Conservation (phyloP, 2,113 vertebrate species). For the human (Homo sapiens) region DNA sequence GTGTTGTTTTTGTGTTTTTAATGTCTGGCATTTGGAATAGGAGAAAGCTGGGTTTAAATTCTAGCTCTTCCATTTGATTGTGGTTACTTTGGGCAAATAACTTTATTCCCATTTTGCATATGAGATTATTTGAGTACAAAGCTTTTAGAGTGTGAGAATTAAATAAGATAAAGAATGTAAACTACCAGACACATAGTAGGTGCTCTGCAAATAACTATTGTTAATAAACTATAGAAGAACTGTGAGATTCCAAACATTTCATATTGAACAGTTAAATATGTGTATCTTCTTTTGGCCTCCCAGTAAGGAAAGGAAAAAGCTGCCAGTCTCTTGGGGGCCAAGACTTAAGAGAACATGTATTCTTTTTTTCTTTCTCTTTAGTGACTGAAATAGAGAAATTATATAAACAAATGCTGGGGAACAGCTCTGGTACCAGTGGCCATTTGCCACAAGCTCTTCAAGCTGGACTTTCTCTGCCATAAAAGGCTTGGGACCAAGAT, state of each 20-base stretch:
- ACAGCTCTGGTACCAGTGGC: slow-evolving; percentile 61
- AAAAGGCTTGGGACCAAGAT: slow-evolving; percentile 74
- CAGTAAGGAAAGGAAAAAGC: slow-evolving; percentile 78
- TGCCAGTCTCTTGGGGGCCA: slow-evolving; percentile 74
- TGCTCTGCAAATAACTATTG: background rate
- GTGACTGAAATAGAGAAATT: slow-evolving; percentile 59
- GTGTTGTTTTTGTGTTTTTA: background rate
- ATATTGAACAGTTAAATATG: slow-evolving; percentile 32
- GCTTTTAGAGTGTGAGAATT: slow-evolving; percentile 15
- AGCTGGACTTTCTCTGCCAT: slow-evolving; percentile 71
- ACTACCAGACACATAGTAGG: background rate
- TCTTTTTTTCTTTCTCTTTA: slow-evolving; percentile 62
- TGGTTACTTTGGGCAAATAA: slow-evolving; percentile 28
- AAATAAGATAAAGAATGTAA: slow-evolving; percentile 35
- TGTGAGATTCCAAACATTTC: slow-evolving; percentile 37
- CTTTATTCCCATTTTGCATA: background rate
- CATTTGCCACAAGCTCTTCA: slow-evolving; percentile 37
- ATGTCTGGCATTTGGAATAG: background rate
- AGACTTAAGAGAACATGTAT: slow-evolving; percentile 65
- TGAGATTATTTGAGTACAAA: background rate
- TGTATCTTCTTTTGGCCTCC: slow-evolving; percentile 72
- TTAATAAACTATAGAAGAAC: background rate
- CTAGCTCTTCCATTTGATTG: background rate
- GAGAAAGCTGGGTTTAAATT: slow-evolving; percentile 21
- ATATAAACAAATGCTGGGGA: slow-evolving; percentile 75